phyloP scores from a whole-genome alignment of 2,113 vertebrate genomes.

The Lynx canadensis region DNA sequence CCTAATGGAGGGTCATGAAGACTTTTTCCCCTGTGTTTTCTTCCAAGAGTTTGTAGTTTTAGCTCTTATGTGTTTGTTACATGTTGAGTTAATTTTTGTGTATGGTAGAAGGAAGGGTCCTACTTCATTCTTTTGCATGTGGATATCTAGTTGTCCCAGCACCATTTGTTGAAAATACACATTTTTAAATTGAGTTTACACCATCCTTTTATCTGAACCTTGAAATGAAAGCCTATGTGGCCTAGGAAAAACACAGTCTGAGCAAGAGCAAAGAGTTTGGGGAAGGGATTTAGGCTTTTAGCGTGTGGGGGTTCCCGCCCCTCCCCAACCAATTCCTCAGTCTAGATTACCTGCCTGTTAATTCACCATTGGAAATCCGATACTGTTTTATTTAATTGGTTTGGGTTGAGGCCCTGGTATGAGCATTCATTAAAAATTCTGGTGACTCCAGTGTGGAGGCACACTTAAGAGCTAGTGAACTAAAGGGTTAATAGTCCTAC shows the following conservation, averaged over 20 bases:
- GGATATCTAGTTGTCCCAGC: neutral
- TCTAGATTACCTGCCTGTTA: neutral
- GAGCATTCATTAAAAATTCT: neutral
- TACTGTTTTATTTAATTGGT: neutral
- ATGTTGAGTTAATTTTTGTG: neutral
- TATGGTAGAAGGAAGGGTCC: neutral
- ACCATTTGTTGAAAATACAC: constrained; percentile 14
- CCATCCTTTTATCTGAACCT: neutral
- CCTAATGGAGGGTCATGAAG: neutral
- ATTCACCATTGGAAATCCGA: neutral
- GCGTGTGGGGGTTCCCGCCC: neutral
- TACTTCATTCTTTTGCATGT: neutral
- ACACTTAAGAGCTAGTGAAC: neutral
- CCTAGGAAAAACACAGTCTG: neutral
- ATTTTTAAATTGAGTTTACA: neutral
- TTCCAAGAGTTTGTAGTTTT: neutral
- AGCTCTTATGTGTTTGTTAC: neutral
- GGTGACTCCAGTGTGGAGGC: neutral
- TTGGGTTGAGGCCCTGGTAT: neutral
- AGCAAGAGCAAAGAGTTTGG: neutral
- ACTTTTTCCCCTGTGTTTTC: neutral
- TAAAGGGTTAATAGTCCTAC: neutral
- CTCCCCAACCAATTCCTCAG: neutral
- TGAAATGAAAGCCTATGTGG: neutral
- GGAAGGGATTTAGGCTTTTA: neutral